A percentile compares a stretch with the other conserved stretches of the same genome.
Evolutionary conservation across 2,797 vertebrate species (phyloP).

Genomic region (Rhabdophis nuchalis): DNA sequence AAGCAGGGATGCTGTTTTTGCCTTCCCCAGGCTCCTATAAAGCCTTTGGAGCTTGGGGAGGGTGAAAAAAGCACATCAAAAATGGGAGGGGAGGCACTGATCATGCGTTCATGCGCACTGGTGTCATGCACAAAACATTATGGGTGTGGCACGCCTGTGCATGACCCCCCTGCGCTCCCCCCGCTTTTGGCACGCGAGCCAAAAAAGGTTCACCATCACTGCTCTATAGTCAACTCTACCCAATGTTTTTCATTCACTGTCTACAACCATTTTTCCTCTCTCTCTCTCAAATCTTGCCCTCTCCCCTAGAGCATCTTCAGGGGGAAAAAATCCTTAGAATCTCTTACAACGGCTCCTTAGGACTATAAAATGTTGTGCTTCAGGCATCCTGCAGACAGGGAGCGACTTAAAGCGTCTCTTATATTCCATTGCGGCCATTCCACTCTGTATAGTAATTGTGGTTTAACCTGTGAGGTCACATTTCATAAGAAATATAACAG

Average conservation of each 20-base stretch:
- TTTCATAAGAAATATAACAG: neutral
- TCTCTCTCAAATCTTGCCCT: neutral
- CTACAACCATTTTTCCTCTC: neutral
- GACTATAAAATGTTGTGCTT: neutral
- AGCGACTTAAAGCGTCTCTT: neutral
- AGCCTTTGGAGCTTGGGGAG: too few species aligned
- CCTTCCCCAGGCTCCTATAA: too few species aligned
- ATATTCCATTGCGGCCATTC: neutral
- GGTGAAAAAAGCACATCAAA: too few species aligned
- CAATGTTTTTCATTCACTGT: neutral
- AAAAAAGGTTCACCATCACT: too few species aligned
- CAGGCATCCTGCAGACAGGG: neutral
- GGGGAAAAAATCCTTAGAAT: neutral
- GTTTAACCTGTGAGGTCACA: neutral
- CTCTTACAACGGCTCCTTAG: neutral
- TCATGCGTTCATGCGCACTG: too few species aligned
- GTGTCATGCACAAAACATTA: too few species aligned
- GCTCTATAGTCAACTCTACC: too few species aligned
- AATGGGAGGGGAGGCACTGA: too few species aligned
- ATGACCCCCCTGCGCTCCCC: too few species aligned
- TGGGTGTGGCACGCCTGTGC: too few species aligned
- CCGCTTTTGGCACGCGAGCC: too few species aligned
- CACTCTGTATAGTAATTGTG: conserved; percentile 14
- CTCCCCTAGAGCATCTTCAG: neutral
- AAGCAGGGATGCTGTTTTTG: too few species aligned